These are phyloP conservation scores for Zaprionus africanus DNA, from an alignment of 1,140 invertebrate species.

Conservation along the genomic window DNA sequence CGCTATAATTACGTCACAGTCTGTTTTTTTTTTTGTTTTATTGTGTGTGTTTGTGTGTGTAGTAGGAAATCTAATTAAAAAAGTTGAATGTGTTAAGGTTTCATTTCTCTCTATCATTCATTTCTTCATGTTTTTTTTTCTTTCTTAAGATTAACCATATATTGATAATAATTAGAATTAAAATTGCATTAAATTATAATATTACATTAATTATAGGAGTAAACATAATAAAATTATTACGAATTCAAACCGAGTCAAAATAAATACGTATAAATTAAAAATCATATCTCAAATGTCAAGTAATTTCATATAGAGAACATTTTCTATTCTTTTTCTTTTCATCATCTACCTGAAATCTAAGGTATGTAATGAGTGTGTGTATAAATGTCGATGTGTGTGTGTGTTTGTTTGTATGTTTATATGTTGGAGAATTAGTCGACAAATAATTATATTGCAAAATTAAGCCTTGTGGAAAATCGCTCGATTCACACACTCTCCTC, in stretches of 20 bases:
- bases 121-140: constrained; percentile 1
- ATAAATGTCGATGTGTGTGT: constrained; percentile 22
- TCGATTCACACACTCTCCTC: constrained; percentile 31
- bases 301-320: constrained; percentile 14
- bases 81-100: constrained; percentile 17
- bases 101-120: background rate
- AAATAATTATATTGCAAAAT: constrained; percentile 72
- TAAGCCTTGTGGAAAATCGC: constrained; percentile 62
- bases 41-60: background rate
- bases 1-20: constrained; percentile 63
- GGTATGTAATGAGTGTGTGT: constrained; percentile 8
- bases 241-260: constrained; percentile 22
- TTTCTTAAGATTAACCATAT: constrained; percentile 28
- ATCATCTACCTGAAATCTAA: constrained; percentile 25
- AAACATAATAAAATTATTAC: constrained; percentile 43
- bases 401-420: constrained; percentile 11
- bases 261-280: constrained; percentile 41
- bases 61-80: background rate
- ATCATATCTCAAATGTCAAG: constrained; percentile 17
- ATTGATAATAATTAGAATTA: constrained; percentile 24
- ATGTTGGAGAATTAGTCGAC: constrained; percentile 46
- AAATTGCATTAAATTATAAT: constrained; percentile 33
- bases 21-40: constrained; percentile 26
- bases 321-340: background rate
- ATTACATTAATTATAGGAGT: constrained; percentile 31